phyloP scores from a whole-genome alignment of 2,113 vertebrate genomes.

The Echinops telfairi region DNA sequence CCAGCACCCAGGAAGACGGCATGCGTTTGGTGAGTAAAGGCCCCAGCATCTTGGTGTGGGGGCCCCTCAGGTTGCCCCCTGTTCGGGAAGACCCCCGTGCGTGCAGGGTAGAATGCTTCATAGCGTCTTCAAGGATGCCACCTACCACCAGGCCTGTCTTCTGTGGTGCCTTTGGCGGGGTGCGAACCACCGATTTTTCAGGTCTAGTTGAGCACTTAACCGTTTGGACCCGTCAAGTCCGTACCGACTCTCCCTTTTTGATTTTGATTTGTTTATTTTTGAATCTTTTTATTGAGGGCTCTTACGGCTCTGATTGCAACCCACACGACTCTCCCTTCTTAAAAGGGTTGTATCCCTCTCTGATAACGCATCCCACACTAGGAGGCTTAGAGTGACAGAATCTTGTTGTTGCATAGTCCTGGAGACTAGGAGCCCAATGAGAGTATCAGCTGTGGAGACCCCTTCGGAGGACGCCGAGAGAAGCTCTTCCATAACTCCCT shows the following conservation, averaged over 20 bases:
- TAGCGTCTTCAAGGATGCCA: neutral
- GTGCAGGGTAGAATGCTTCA: neutral
- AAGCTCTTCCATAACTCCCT: neutral
- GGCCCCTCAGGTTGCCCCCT: neutral
- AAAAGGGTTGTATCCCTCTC: neutral
- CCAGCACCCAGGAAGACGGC: fast-evolving
- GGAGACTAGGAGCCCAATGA: neutral
- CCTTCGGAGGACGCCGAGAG: neutral
- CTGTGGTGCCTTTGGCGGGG: neutral
- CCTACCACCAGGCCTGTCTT: neutral
- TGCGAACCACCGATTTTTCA: neutral
- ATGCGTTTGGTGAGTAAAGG: neutral
- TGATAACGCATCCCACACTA: neutral
- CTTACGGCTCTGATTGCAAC: too few relatives aligned
- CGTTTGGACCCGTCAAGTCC: neutral
- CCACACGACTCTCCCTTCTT: neutral
- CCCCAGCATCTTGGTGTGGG: neutral
- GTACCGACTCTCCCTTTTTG: neutral
- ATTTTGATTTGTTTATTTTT: too few relatives aligned
- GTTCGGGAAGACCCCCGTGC: neutral
- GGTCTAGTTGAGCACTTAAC: neutral
- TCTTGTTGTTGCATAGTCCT: neutral
- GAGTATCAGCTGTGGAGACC: neutral
- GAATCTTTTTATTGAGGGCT: too few relatives aligned
- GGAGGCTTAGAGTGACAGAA: neutral